Percentiles rank a stretch among this genome's conserved stretches.
Conservation (phyloP, 2,113 vertebrate genomes). For the Edolisoma coerulescens region DNA sequence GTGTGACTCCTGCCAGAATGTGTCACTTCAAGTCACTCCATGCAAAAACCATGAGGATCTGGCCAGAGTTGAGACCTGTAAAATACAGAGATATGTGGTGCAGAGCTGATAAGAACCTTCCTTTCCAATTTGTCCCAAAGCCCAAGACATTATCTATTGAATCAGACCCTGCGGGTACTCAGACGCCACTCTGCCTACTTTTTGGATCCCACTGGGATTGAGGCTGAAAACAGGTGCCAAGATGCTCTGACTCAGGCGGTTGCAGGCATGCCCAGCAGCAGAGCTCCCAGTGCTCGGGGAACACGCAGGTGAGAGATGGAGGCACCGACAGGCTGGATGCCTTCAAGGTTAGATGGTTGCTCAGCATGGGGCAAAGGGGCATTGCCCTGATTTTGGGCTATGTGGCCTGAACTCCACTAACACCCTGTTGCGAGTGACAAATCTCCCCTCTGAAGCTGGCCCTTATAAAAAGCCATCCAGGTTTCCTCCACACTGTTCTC, state of each 20-base stretch:
- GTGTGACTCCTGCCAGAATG: neutral
- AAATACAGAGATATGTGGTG: neutral
- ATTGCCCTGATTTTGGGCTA: neutral
- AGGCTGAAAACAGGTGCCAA: slow-evolving; percentile 37
- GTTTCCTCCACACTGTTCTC: neutral
- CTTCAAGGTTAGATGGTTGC: neutral
- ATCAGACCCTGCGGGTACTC: slow-evolving; percentile 9
- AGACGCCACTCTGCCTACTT: slow-evolving; percentile 60
- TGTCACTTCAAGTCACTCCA: neutral
- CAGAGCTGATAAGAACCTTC: slow-evolving; percentile 25
- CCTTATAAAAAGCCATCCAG: neutral
- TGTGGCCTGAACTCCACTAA: accelerated
- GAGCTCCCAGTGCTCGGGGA: neutral
- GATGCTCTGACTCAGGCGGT: slow-evolving; percentile 35
- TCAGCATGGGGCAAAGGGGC: neutral
- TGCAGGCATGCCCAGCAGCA: slow-evolving; percentile 50
- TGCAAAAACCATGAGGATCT: neutral
- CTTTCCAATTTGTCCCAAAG: slow-evolving; percentile 21
- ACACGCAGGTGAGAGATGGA: accelerated
- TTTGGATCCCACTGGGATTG: slow-evolving; percentile 25
- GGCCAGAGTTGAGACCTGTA: neutral
- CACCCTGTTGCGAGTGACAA: neutral
- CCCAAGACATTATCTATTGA: slow-evolving; percentile 10
- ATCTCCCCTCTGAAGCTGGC: neutral
- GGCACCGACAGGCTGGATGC: neutral